Conservation (phyloP, 2,888 invertebrate genomes). For the Leptinotarsa haldemani region DNA sequence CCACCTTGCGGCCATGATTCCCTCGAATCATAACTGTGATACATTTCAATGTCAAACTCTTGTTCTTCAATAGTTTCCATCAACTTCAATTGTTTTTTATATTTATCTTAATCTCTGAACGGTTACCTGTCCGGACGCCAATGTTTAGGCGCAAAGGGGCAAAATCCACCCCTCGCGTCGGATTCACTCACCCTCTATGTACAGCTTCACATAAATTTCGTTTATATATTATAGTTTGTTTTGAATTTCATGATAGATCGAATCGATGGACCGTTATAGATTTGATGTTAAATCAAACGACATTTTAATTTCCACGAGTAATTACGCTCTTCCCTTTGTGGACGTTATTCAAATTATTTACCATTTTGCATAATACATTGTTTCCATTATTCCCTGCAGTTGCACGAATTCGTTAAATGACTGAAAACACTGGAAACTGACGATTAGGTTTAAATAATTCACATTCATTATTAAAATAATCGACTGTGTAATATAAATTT, state of each 20-base stretch:
- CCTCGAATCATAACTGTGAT: no score
- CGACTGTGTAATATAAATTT: no score
- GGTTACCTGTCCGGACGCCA: slow-evolving; percentile 1
- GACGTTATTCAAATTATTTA: slow-evolving; percentile 15
- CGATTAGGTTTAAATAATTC: neutral
- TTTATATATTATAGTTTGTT: slow-evolving; percentile 37
- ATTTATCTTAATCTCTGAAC: neutral
- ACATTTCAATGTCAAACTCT: no score
- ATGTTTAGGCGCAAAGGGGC: slow-evolving; percentile 24
- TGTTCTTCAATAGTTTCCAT: neutral
- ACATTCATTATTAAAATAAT: no score
- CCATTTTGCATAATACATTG: slow-evolving; percentile 2
- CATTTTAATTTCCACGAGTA: slow-evolving; percentile 3
- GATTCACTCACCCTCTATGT: slow-evolving; percentile 42
- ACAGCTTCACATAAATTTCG: slow-evolving; percentile 50
- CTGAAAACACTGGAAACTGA: neutral
- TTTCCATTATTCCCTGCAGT: neutral
- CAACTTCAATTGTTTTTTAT: neutral
- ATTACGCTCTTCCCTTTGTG: slow-evolving; percentile 11
- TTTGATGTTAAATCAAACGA: slow-evolving; percentile 17
- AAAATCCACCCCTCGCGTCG: slow-evolving; percentile 35
- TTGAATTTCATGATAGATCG: slow-evolving; percentile 18
- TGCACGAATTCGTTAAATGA: neutral
- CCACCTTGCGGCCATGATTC: no score
- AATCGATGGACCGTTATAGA: slow-evolving; percentile 3